Evolutionary conservation across 2,797 vertebrate genomes (phyloP).

Genomic region (Coranthus polyacanthus): DNA sequence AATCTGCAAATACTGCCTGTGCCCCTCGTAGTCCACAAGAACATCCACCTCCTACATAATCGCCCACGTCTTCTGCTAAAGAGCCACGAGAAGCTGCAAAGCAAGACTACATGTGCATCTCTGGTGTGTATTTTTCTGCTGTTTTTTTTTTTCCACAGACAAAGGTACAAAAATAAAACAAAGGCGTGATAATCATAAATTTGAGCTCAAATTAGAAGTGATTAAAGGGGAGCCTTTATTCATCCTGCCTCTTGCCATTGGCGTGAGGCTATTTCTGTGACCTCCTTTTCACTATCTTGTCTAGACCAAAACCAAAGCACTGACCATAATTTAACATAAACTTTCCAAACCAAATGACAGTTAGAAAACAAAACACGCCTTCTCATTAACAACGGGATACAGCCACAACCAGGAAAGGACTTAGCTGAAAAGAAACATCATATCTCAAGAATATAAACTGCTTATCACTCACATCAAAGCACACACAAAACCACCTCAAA

Average conservation of each 20-base stretch:
- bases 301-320: slow-evolving; percentile 2
- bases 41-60: slow-evolving; percentile 79
- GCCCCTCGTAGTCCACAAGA: slow-evolving; percentile 76
- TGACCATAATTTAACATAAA: neutral
- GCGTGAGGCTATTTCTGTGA: neutral
- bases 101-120: slow-evolving; percentile 61
- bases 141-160: slow-evolving; percentile 8
- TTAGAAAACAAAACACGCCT: neutral
- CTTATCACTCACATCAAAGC: slow-evolving; percentile 11
- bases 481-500: slow-evolving; percentile 1
- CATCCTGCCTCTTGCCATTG: neutral
- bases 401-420: neutral
- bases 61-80: slow-evolving; percentile 73
- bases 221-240: neutral
- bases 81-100: slow-evolving; percentile 66
- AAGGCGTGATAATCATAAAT: slow-evolving; percentile 17
- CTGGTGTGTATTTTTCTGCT: slow-evolving; percentile 29
- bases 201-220: slow-evolving; percentile 23
- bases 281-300: neutral
- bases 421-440: slow-evolving; percentile 1
- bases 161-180: slow-evolving; percentile 34
- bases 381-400: neutral
- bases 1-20: slow-evolving; percentile 76
- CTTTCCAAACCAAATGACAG: neutral
- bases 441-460: slow-evolving; percentile 9